Percentiles rank a stretch among this genome's conserved stretches.
Conservation (phyloP, 2,113 vertebrate genomes). For the Erpornis zantholeuca region DNA sequence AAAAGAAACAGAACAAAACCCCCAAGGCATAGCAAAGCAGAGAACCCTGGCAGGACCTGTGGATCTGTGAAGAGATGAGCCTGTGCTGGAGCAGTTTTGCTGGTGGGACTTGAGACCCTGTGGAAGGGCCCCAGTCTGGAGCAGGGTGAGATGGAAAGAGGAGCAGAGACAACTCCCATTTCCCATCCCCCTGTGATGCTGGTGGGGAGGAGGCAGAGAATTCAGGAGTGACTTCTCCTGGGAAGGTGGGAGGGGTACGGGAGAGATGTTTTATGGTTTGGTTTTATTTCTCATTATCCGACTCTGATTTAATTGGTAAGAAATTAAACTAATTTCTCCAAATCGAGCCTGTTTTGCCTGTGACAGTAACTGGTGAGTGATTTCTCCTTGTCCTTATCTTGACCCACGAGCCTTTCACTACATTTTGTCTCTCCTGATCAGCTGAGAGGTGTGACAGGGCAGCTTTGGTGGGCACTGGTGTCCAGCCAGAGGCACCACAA, state of each 20-base stretch:
- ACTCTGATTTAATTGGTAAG: background rate
- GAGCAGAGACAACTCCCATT: background rate
- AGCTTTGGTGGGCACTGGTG: background rate
- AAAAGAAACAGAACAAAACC: background rate
- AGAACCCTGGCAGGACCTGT: background rate
- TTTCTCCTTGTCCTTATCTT: background rate
- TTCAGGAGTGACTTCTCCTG: background rate
- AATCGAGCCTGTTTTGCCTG: background rate
- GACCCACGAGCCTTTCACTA: fast-evolving
- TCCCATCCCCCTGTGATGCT: background rate
- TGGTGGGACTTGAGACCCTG: background rate
- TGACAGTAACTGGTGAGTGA: background rate
- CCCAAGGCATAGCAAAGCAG: background rate
- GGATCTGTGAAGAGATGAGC: background rate
- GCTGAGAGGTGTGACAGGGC: background rate
- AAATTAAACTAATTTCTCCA: background rate
- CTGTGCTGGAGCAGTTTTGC: background rate
- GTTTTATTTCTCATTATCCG: background rate
- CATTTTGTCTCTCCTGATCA: background rate
- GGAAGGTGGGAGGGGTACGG: fast-evolving
- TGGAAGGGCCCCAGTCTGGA: background rate
- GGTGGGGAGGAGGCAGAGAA: background rate
- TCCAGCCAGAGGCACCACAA: background rate
- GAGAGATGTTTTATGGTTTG: background rate
- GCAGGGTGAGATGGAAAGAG: background rate